Base-by-base conservation (phyloP, 2,888 invertebrate genomes). In the Pimpla rufipes region DNA sequence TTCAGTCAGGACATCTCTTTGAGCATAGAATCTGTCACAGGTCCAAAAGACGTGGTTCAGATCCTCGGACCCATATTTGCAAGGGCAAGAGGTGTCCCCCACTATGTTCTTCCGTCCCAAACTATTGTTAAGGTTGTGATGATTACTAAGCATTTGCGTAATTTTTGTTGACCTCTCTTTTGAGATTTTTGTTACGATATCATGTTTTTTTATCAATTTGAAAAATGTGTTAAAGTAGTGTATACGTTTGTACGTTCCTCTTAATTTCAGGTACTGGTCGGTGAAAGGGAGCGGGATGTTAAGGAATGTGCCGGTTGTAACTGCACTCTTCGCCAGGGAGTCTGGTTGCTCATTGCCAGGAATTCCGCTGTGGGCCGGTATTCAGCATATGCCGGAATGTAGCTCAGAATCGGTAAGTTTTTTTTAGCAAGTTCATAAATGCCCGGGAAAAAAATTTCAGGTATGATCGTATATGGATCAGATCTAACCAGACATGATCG, bases 321-420 rank as follows among this genome's bases (percentile, higher is more conserved):
- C 52, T 0, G 68, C 52, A 0, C 6, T 2, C 4, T 68, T 37
- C 18, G 68, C 37, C 0, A 35, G 37, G 11, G 10, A 1, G 37
- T 50, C 68, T 1, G 68, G 52, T 11, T 18, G 16, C 6, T 68
- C 68, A 6, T 52, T 68, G 0, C 68, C 68, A 11, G 68, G 16
- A n/a, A 66, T 66, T 13, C 66, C 66, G 11, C 45, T 10, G 45
- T 66, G 66, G 0, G 57, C 57, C 13, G 57, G 57, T 1, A 57
- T 57, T 29, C 57, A 57, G 29, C n/a, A 47, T 4, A 47, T 47
- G 45, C 45, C 45, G 10, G 45, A 45, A 13, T 45, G 11, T 13
- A 45, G 45, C 45, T 45, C 45, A 1, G 3, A 45, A 3, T 11
- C 10, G 0, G 45, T 13, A 13, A 45, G 45, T 45, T 45, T 45